A percentile compares a stretch with the other conserved stretches of the same genome.
These are phyloP conservation scores for Matsumyia berberina DNA, from an alignment of 2,888 invertebrate genomes.

Conservation along the genomic window DNA sequence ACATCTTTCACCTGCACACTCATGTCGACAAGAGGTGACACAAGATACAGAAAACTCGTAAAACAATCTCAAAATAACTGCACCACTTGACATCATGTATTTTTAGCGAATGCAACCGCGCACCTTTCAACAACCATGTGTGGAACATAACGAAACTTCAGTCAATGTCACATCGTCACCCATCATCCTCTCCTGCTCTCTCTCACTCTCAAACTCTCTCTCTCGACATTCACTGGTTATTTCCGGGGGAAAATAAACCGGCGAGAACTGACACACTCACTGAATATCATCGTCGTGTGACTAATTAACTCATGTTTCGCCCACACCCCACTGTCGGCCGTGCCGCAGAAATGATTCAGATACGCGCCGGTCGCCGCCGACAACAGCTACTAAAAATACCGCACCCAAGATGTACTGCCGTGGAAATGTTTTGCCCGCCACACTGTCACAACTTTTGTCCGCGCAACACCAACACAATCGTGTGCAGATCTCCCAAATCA, in stretches of 20 bases:
- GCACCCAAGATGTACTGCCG: slow-evolving; percentile 1
- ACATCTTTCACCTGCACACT: too few relatives aligned
- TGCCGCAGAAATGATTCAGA: slow-evolving; percentile 47
- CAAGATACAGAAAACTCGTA: too few relatives aligned
- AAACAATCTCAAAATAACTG: too few relatives aligned
- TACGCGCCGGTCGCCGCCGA: neutral
- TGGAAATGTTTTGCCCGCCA: slow-evolving; percentile 19
- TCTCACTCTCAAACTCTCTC: too few relatives aligned
- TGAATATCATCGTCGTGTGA: slow-evolving; percentile 71
- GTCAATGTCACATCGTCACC: slow-evolving; percentile 65
- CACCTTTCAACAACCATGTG: slow-evolving; percentile 54
- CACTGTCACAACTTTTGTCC: neutral
- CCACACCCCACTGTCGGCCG: slow-evolving; percentile 37
- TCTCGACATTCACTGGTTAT: slow-evolving; percentile 35
- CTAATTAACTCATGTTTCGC: slow-evolving; percentile 73
- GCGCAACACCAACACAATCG: slow-evolving; percentile 19
- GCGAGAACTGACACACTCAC: slow-evolving; percentile 64
- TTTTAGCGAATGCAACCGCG: slow-evolving; percentile 48
- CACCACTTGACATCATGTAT: slow-evolving; percentile 63
- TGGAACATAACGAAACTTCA: slow-evolving; percentile 52
- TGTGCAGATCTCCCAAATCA: slow-evolving; percentile 67
- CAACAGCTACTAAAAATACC: slow-evolving; percentile 65
- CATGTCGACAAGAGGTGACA: too few relatives aligned
- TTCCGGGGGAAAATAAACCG: slow-evolving; percentile 52
- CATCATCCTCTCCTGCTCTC: too few relatives aligned